phyloP scores from a whole-genome alignment of 64 coral and sea anemone species.

The Pocillopora verrucosa region DNA sequence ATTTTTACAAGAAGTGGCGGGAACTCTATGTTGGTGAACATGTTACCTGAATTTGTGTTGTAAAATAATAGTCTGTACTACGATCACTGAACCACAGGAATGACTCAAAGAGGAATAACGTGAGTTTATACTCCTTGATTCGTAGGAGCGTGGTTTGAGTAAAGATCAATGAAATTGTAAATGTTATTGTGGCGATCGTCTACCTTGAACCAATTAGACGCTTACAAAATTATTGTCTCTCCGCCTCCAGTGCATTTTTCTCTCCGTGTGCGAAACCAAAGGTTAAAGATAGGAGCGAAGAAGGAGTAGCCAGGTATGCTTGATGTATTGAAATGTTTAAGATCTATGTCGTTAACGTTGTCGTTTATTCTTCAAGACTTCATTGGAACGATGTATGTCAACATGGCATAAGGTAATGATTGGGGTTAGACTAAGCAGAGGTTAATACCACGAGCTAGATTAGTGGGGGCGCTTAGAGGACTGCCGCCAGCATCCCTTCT shows the following conservation, averaged over 20 bases:
- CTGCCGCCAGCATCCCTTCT: no score
- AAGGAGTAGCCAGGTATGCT: not conserved
- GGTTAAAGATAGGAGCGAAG: not conserved
- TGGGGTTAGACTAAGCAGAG: no score
- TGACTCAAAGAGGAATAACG: slow-evolving; percentile 42
- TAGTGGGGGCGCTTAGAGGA: no score
- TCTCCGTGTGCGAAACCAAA: slow-evolving; percentile 17
- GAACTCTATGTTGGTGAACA: slow-evolving; percentile 1
- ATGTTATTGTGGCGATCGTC: not conserved
- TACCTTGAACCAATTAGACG: not conserved
- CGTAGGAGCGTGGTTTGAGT: not conserved
- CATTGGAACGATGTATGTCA: no score
- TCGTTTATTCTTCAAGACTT: no score
- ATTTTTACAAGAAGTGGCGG: slow-evolving; percentile 14
- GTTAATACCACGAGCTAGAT: no score
- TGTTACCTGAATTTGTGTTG: not conserved
- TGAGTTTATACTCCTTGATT: not conserved
- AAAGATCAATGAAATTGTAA: not conserved
- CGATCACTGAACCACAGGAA: not conserved
- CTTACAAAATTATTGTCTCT: not conserved
- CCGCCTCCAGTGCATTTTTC: slow-evolving; percentile 22
- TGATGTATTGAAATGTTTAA: not conserved
- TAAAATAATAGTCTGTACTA: not conserved
- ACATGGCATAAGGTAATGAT: no score
- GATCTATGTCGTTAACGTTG: no score